These are phyloP conservation scores for Drosophila seguyi DNA, from an alignment of 1,140 invertebrate species.

Conservation along the genomic window DNA sequence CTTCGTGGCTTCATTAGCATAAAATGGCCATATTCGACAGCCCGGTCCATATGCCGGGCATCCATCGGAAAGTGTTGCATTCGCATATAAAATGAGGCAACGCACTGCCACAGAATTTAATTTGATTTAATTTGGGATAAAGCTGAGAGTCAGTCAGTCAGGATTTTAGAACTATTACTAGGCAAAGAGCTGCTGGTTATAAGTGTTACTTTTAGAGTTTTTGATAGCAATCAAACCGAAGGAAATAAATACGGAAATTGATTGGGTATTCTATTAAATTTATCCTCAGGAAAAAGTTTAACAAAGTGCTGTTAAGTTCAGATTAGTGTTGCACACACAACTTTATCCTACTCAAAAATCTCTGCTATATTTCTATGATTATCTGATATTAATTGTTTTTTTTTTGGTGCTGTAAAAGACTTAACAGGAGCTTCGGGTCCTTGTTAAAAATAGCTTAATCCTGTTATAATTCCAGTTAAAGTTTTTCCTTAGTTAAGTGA, in stretches of 20 bases:
- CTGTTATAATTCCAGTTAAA: no score
- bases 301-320: background rate
- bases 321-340: background rate
- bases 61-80: constrained; percentile 3
- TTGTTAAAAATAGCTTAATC: background rate
- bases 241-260: background rate
- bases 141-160: background rate
- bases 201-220: background rate
- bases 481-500: background rate
- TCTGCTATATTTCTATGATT: no score
- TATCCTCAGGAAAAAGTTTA: background rate
- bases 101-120: constrained; percentile 7
- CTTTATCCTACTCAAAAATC: no score
- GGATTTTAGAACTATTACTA: background rate
- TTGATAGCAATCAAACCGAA: background rate
- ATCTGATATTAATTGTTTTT: no score
- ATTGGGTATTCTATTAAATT: background rate
- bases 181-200: background rate
- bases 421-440: background rate
- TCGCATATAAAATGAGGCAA: constrained; percentile 35
- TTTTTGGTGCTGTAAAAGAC: no score
- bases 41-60: constrained; percentile 43
- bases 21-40: constrained; percentile 72
- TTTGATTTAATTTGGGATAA: constrained; percentile 7
- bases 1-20: constrained; percentile 57